A percentile compares a stretch with the other conserved stretches of the same genome.
phyloP scores from a whole-genome alignment of 1,140 invertebrate genomes.

The Eumaeus atala region DNA sequence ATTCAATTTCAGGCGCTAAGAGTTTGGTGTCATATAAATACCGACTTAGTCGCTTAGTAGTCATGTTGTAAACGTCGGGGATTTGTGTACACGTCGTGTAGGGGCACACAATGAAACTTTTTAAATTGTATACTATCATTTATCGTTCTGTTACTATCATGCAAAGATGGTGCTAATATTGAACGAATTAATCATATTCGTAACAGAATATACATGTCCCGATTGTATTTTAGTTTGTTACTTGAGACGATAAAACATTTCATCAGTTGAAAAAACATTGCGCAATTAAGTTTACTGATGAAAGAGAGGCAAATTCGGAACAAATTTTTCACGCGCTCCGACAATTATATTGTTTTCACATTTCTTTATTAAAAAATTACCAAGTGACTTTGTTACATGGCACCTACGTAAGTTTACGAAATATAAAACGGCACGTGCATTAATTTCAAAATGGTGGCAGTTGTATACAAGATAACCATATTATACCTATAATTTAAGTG shows the following conservation, averaged over 20 bases:
- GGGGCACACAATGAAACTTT: not conserved
- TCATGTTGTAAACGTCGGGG: slow-evolving; percentile 8
- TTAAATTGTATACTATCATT: slow-evolving; percentile 9
- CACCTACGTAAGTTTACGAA: not conserved
- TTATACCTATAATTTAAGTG: too few species aligned
- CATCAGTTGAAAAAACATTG: not conserved
- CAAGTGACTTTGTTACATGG: not conserved
- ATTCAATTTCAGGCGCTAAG: too few species aligned
- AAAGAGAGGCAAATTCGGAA: not conserved
- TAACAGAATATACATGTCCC: too few species aligned
- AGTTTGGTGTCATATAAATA: slow-evolving; percentile 2
- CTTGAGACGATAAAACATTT: not conserved
- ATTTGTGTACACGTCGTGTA: slow-evolving; percentile 7
- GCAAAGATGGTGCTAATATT: slow-evolving; percentile 6
- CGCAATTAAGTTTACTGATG: not conserved
- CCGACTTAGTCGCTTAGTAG: slow-evolving; percentile 6
- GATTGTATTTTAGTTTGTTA: slow-evolving; percentile 7
- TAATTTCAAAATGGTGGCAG: too few species aligned
- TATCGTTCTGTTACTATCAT: slow-evolving; percentile 11
- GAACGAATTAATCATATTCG: not conserved
- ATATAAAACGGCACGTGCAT: not conserved
- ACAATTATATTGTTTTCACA: not conserved
- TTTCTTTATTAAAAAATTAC: not conserved
- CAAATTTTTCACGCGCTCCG: not conserved
- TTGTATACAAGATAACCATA: too few species aligned